A percentile compares a stretch with the other conserved stretches of the same genome.
Evolutionary conservation across 2,113 vertebrate genomes (phyloP).

Genomic region (Gallinago media): DNA sequence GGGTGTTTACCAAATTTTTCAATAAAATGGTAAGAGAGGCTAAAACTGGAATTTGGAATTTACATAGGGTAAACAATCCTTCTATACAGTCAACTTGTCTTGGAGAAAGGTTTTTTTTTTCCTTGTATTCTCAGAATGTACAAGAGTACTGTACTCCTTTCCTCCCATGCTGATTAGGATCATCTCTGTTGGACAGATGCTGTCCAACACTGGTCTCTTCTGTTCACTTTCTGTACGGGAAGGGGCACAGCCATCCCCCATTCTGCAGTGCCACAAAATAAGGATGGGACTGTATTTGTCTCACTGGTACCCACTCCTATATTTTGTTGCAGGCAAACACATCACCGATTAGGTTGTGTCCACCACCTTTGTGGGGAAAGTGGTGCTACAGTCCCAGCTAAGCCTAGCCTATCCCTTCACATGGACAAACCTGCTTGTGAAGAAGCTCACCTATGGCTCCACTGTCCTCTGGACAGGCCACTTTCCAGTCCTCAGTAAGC

Average conservation of each 20-base stretch:
- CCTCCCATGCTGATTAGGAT: background rate
- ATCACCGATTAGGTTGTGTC: background rate
- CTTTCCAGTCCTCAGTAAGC: background rate
- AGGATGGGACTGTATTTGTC: background rate
- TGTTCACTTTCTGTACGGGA: background rate
- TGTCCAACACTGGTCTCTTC: background rate
- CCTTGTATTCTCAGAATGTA: background rate
- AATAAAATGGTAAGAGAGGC: background rate
- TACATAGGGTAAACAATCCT: background rate
- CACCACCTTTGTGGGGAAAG: background rate
- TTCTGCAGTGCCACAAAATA: background rate
- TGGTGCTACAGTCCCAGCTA: background rate
- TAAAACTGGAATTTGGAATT: background rate
- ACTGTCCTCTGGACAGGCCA: background rate
- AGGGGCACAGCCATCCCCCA: background rate
- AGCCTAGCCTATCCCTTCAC: background rate
- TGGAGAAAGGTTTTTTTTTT: background rate
- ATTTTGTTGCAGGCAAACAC: background rate
- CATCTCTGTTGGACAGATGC: background rate
- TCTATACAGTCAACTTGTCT: background rate
- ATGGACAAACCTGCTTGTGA: background rate
- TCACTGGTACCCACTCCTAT: fast-evolving
- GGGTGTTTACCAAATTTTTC: background rate
- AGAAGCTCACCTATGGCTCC: background rate
- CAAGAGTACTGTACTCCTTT: background rate